Evolutionary conservation across 2,888 invertebrate genomes (phyloP).

Genomic region (Boloria euphrosyne): DNA sequence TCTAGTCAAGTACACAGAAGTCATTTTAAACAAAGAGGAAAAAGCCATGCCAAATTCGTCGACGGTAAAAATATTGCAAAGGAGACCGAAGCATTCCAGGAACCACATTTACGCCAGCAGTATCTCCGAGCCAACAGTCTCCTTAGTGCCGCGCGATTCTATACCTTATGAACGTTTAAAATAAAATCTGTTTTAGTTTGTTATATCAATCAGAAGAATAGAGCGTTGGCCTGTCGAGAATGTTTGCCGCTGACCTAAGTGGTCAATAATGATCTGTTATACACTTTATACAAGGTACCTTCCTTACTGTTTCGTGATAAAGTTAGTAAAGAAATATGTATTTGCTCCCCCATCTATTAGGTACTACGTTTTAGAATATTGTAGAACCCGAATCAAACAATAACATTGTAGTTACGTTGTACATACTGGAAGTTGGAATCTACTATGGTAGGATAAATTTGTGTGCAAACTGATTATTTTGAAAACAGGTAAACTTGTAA

Average conservation of each 20-base stretch:
- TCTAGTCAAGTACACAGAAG: slow-evolving; percentile 21
- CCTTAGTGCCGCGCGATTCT: slow-evolving; percentile 51
- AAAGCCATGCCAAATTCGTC: slow-evolving; percentile 61
- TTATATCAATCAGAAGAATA: slow-evolving; percentile 48
- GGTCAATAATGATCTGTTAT: slow-evolving; percentile 80
- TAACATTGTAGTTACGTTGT: no score
- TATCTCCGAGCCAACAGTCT: slow-evolving; percentile 47
- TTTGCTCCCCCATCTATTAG: slow-evolving; percentile 25
- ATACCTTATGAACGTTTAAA: slow-evolving; percentile 47
- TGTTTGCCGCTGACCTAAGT: slow-evolving; percentile 78
- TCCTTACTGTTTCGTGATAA: slow-evolving; percentile 61
- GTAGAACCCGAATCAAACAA: no score
- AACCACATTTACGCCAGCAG: slow-evolving; percentile 74
- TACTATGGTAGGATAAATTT: no score
- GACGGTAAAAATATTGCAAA: slow-evolving; percentile 72
- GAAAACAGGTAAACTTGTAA: no score
- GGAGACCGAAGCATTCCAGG: slow-evolving; percentile 76
- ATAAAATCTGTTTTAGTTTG: slow-evolving; percentile 55
- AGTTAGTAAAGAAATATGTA: slow-evolving; percentile 41
- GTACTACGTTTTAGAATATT: background rate
- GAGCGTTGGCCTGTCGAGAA: slow-evolving; percentile 78
- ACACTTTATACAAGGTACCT: slow-evolving; percentile 65
- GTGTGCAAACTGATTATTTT: no score
- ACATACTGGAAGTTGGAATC: no score
- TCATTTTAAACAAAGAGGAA: slow-evolving; percentile 45